Base-by-base conservation (phyloP, 2,113 vertebrate genomes). In the Percopsis transmontana region DNA sequence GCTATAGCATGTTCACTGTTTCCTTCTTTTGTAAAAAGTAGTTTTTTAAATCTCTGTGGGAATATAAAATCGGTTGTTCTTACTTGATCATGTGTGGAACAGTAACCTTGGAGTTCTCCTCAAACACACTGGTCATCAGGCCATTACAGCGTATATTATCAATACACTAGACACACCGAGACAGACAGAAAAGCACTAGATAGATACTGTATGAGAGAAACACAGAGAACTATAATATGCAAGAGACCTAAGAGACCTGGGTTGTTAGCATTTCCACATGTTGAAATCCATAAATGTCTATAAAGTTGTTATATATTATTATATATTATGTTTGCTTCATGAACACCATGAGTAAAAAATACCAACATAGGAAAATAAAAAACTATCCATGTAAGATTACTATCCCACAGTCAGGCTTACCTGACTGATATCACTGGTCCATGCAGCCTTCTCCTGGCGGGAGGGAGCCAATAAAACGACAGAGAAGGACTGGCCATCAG, bases 71-170 rank as follows among this genome's bases (percentile, higher is more conserved):
- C 16, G 13, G 24, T 1, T 47, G 16, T 52, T 91, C 95, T 94
- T 92, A 99, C 97, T 95, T 98, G 88, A 99, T 98, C 95, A 99
- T 98, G 85, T 98, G 96, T 60, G 97, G 97, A 82, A 99, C 96
- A 0, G 95, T 95, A 24, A 99, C 97, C 89, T 97, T 99, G 62
- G 97, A 99, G 90, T 96, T 98, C 85, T 99, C 97, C 88, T 99
- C 97, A 74, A 98, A 99, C 73, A 99, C 97, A 77, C 95, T 94
- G 79, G 94, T 98, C 96, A 99, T 99, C 82, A 99, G 91, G 72
- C 96, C 97, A 58, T 99, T 98, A 80, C 97, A 99, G 12, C 96
- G 93, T 83, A 99, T 99, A 45, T 99, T 98, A 85, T 98, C 97
- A 70, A 99, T 94, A 80, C 97, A 99, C 97, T 99, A 77, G 54